Conservation (phyloP, 1,140 invertebrate species). For the Holotrichia oblita region DNA sequence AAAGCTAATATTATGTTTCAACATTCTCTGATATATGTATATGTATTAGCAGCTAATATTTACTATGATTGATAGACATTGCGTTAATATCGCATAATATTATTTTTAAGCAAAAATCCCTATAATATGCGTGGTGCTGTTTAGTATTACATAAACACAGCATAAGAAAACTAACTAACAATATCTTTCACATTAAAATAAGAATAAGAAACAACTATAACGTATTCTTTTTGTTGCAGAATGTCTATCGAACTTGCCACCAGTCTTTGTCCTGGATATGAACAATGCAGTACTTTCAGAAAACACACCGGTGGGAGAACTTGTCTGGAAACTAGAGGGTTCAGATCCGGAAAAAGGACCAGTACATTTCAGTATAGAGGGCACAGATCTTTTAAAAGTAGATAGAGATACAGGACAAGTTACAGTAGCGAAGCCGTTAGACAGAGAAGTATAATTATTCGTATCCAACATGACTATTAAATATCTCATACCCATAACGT, state of each 20-base stretch:
- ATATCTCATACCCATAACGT: neutral
- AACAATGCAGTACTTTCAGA: slow-evolving; percentile 79
- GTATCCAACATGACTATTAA: neutral
- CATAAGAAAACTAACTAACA: neutral
- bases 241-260: slow-evolving; percentile 68
- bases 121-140: too few relatives aligned
- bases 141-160: neutral
- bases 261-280: slow-evolving; percentile 75
- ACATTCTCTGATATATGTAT: neutral
- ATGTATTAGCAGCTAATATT: neutral
- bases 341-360: slow-evolving; percentile 80
- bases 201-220: neutral
- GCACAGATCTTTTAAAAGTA: slow-evolving; percentile 82
- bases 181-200: neutral
- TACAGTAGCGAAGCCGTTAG: slow-evolving; percentile 77
- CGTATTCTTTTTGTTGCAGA: slow-evolving; percentile 52
- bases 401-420: slow-evolving; percentile 81
- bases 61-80: neutral
- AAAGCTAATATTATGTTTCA: neutral
- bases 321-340: slow-evolving; percentile 80
- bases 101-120: too few relatives aligned
- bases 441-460: slow-evolving; percentile 77
- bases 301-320: slow-evolving; percentile 77
- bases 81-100: too few relatives aligned
- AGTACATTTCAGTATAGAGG: slow-evolving; percentile 78